phyloP scores from a whole-genome alignment of 2,888 invertebrate species.

The Meandrusa payeni region DNA sequence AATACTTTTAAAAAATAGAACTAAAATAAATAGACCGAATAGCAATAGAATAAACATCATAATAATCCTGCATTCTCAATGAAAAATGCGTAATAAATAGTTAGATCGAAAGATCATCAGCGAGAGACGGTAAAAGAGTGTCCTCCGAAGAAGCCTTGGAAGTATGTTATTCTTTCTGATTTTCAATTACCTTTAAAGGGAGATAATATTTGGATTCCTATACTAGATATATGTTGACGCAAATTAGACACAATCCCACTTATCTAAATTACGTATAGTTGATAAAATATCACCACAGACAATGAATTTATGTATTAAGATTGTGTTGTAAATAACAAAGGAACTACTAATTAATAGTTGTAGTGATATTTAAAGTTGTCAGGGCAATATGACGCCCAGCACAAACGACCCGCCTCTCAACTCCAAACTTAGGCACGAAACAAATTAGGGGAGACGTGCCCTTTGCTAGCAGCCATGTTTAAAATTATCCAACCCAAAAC shows the following conservation, averaged over 20 bases:
- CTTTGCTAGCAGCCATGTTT: slow-evolving; percentile 38
- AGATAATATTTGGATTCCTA: too few species aligned
- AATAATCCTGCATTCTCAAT: too few species aligned
- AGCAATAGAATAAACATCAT: too few species aligned
- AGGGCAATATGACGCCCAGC: slow-evolving; percentile 64
- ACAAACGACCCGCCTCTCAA: slow-evolving; percentile 43
- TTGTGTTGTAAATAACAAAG: slow-evolving; percentile 4
- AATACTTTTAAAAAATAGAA: too few species aligned
- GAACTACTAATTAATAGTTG: slow-evolving; percentile 38
- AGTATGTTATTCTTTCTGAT: too few species aligned
- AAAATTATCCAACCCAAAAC: slow-evolving; percentile 47
- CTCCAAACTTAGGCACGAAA: slow-evolving; percentile 58
- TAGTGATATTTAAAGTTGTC: slow-evolving; percentile 74
- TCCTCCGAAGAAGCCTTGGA: too few species aligned
- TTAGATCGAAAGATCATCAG: too few species aligned
- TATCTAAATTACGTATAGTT: background rate
- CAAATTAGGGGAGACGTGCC: slow-evolving; percentile 65
- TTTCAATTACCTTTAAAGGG: too few species aligned
- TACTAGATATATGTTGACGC: too few species aligned
- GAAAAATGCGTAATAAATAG: too few species aligned
- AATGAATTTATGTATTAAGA: background rate
- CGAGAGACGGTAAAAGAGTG: too few species aligned
- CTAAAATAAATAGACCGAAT: too few species aligned
- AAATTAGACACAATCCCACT: background rate
- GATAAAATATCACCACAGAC: background rate